phyloP scores from a whole-genome alignment of 2,113 vertebrate species.

The Anthoscopus minutus region DNA sequence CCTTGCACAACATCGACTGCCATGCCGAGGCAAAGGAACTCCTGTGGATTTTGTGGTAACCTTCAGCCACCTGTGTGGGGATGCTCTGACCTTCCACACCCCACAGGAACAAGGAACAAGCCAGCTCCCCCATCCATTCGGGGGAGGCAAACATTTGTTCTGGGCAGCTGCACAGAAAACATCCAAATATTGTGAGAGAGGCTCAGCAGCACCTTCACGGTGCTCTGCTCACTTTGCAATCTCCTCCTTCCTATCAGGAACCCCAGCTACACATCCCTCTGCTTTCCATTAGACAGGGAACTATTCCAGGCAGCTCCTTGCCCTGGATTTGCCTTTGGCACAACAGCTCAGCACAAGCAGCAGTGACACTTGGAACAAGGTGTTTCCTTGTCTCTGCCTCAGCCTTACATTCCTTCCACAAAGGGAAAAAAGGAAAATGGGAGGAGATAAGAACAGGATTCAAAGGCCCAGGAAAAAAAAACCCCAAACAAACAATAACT shows the following conservation, averaged over 20 bases:
- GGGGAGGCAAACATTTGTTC: neutral
- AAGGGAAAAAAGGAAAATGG: neutral
- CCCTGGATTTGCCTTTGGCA: neutral
- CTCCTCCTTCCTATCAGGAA: neutral
- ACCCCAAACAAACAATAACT: neutral
- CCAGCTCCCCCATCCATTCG: rapidly evolving
- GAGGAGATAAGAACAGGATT: neutral
- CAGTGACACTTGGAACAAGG: neutral
- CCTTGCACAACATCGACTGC: neutral
- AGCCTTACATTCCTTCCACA: neutral
- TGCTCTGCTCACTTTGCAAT: neutral
- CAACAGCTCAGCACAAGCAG: neutral
- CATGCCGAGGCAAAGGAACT: neutral
- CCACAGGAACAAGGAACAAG: rapidly evolving
- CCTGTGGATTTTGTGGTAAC: neutral
- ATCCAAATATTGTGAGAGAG: neutral
- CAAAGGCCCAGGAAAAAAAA: neutral
- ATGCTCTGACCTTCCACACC: neutral
- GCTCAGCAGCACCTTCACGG: neutral
- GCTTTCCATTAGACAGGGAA: neutral
- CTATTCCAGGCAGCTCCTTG: neutral
- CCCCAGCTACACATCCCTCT: neutral
- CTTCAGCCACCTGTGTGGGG: neutral
- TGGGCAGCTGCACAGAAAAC: neutral
- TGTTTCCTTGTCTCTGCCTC: neutral